Base-by-base conservation (phyloP, 2,888 invertebrate genomes). In the Acrocera orbiculus region DNA sequence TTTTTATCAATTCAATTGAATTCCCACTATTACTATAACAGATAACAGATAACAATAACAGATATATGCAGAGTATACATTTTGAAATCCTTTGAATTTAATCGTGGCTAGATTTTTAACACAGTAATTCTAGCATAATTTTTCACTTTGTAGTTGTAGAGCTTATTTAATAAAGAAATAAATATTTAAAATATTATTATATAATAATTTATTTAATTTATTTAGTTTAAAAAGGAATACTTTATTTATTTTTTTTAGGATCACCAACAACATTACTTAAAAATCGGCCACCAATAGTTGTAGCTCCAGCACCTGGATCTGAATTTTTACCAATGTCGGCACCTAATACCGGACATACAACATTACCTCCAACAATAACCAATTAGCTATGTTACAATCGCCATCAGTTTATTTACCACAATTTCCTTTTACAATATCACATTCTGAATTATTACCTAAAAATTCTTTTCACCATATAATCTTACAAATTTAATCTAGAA, bases 401-500 rank as follows among this genome's bases (percentile, higher is more conserved):
- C 66, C 70, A 9, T 67, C 68, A 4, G 58, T 64, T 2, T 64
- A 70, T 41, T 50, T 72, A 43, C 70, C 70, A 25, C 66, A 69
- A 27, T 52, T 72, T 19, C 66, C 70, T 5, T 70, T 70, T 46
- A 54, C 63, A 5, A 26, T 34, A 5, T 59, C 65, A 22, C 66
- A 66, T 35, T 60, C 63, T 1, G 65, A 67, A 34, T 42, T 68
- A n/a, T 53, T 65, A 2, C 48, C 67, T 27, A 62, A 66, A 43
- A 69, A 67, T 40, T 67, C 69, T 22, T 60, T 70, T 67, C 58
- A 44, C 67, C 70, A n/a, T 72, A 70, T 43, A 69, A 69, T 29
- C 64, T 68, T 15, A 52, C 68, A 20, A 50, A 49, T 0, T 30
- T 61, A 24, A 46, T 57, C 13, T 48, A 49, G 3, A 49, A 53